Base-by-base conservation (phyloP, 2,797 vertebrate species). In the Gouania willdenowi region DNA sequence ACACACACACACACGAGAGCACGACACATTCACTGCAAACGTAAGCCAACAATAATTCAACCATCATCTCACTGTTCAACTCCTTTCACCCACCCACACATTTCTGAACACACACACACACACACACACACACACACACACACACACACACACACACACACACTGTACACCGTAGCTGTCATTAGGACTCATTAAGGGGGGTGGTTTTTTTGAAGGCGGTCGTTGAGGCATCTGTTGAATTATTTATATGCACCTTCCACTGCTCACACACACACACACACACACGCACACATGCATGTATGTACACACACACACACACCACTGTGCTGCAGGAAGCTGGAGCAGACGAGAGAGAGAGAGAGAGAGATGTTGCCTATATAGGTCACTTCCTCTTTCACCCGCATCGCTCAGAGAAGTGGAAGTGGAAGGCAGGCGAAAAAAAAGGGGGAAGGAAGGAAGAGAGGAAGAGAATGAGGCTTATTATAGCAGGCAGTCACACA, bases 131-230 rank as follows among this genome's bases (percentile, higher is more conserved):
- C 50, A 45, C 29, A 28, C 62, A 48, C 52, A 35, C 51, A 48
- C 30, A 31, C 62, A 51, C 51, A 36, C 53, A 5, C 28, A 15
- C 42, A 18, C 51, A 24, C 28, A 15, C 28, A 10, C 27, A 13
- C 40, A 48, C 30, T 84, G 76, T 78, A 82, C 56, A 21, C 69
- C 68, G 52, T 81, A 73, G 50, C 80, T 86, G 83, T 82, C 84
- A 85, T 87, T 87, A 87, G 82, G 82, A 66, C 84, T 87, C 84
- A 87, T 89, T 89, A 87, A 84, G 77, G 83, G 70, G 75, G 75
- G 85, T 87, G 79, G 75, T 86, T 86, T 89, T 83, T 84, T 84
- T 79, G 82, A 84, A 84, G 78, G 76, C 78, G 43, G 81, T 71
- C 63, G 60, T 83, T 66, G 75, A 81, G 76, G 79, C 76, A 83